Conservation (phyloP, 2,888 invertebrate species). For the Allophyes oxyacanthae region DNA sequence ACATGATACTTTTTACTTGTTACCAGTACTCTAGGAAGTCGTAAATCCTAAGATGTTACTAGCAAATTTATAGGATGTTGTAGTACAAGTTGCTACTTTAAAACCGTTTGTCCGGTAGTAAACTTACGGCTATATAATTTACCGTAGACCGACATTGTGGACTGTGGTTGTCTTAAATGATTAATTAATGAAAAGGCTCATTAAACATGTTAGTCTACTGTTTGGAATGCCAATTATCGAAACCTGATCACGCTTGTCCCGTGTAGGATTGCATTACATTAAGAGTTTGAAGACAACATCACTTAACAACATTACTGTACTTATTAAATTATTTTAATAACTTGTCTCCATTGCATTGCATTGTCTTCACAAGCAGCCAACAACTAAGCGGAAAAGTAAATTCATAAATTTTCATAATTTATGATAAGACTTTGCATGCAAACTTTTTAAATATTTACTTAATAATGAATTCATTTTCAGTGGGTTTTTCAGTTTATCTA, state of each 20-base stretch:
- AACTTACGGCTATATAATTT: slow-evolving; percentile 11
- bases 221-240: background rate
- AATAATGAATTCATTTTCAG: slow-evolving; percentile 1
- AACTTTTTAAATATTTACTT: slow-evolving; percentile 6
- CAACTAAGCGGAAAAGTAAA: background rate
- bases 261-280: too few relatives aligned
- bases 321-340: too few relatives aligned
- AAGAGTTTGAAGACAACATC: too few relatives aligned
- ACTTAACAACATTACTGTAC: too few relatives aligned
- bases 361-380: too few relatives aligned
- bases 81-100: slow-evolving; percentile 8
- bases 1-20: slow-evolving; percentile 35
- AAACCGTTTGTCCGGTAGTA: slow-evolving; percentile 11
- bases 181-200: slow-evolving; percentile 13
- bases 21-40: slow-evolving; percentile 23
- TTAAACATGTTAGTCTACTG: background rate
- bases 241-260: background rate
- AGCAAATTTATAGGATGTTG: slow-evolving; percentile 23
- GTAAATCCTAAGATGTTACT: slow-evolving; percentile 28
- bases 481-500: too few relatives aligned
- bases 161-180: slow-evolving; percentile 11
- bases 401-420: background rate
- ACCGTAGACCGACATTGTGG: slow-evolving; percentile 5
- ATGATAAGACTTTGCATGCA: background rate
- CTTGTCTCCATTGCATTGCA: background rate